phyloP scores from a whole-genome alignment of 2,888 invertebrate genomes.

The Malacosoma neustria region DNA sequence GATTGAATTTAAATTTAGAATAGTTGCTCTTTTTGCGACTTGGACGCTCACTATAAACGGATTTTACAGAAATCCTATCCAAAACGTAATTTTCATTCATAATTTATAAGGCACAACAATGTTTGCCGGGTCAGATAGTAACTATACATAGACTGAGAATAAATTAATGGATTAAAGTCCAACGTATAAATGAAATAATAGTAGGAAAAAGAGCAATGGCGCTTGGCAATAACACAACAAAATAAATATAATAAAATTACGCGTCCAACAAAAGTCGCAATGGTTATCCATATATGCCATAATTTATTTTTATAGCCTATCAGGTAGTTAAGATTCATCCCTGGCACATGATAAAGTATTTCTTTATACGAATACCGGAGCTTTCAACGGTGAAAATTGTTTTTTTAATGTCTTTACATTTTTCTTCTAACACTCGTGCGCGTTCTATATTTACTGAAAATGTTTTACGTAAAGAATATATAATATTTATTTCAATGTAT shows the following conservation, averaged over 20 bases:
- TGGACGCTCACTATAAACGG: too few relatives aligned
- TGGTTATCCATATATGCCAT: not conserved
- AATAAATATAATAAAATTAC: not conserved
- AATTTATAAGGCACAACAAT: too few relatives aligned
- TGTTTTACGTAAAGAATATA: not conserved
- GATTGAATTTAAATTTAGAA: too few relatives aligned
- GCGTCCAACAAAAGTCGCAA: not conserved
- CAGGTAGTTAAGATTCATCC: constrained; percentile 6
- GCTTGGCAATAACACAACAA: too few relatives aligned
- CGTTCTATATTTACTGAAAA: not conserved
- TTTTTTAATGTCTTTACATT: constrained; percentile 3
- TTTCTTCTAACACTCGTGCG: constrained; percentile 1
- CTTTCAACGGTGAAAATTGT: constrained; percentile 3
- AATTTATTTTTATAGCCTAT: constrained; percentile 3
- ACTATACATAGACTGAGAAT: too few relatives aligned
- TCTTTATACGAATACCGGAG: constrained; percentile 1
- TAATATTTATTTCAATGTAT: not conserved
- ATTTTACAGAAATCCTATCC: too few relatives aligned
- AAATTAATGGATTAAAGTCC: too few relatives aligned
- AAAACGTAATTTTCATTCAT: too few relatives aligned
- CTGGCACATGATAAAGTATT: constrained; percentile 3
- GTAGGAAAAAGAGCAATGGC: too few relatives aligned
- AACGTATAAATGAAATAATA: too few relatives aligned
- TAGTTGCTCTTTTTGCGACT: too few relatives aligned
- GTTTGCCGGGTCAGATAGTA: too few relatives aligned